Conservation (phyloP, 2,888 invertebrate genomes). For the Rhamnusium bicolor region DNA sequence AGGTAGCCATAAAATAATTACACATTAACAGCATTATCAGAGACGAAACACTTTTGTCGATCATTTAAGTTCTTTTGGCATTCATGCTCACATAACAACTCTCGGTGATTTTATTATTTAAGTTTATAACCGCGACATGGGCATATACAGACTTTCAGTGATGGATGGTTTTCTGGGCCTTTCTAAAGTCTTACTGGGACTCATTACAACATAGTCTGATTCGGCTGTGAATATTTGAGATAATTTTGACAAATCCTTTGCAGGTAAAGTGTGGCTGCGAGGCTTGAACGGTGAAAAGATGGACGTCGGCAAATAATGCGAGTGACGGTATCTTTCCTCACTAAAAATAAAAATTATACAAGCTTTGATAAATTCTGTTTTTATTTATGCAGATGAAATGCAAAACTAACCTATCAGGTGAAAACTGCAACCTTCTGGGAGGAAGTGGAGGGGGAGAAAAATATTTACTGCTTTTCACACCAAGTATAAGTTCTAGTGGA, state of each 20-base stretch:
- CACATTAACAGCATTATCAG: no score
- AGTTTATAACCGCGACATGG: conserved; percentile 64
- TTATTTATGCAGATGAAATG: no score
- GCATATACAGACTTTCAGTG: conserved; percentile 64
- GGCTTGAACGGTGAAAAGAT: conserved; percentile 52
- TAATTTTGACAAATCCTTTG: conserved; percentile 65
- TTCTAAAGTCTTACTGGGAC: conserved; percentile 58
- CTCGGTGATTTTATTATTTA: conserved; percentile 60
- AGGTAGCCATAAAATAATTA: background rate
- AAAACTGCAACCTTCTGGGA: conserved; percentile 65
- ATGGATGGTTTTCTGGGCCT: conserved; percentile 51
- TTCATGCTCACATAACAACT: conserved; percentile 66
- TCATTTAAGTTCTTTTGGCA: conserved; percentile 46
- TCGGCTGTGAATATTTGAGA: conserved; percentile 65
- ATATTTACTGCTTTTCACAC: conserved; percentile 54
- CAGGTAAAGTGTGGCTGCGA: conserved; percentile 66
- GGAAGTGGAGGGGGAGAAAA: conserved; percentile 71
- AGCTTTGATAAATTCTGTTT: background rate
- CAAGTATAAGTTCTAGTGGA: conserved; percentile 67
- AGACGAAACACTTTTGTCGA: no score
- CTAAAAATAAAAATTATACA: background rate
- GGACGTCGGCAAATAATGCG: background rate
- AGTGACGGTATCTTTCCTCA: background rate
- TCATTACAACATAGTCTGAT: conserved; percentile 67
- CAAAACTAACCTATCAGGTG: conserved; percentile 53